Conservation (phyloP, 2,797 vertebrate species). For the Neoniphon sammara region DNA sequence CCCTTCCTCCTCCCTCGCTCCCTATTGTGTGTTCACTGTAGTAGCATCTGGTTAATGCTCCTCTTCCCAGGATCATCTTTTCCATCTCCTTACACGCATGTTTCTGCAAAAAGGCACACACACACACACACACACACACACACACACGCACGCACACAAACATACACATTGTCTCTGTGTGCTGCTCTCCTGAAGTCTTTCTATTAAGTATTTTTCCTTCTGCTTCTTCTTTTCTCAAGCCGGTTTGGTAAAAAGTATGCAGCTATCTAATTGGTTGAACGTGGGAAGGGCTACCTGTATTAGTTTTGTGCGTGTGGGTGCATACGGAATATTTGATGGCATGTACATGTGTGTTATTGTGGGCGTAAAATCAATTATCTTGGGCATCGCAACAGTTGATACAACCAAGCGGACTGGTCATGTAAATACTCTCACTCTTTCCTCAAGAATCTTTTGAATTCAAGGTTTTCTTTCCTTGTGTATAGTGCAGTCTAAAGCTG, state of each 20-base stretch:
- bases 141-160: background rate
- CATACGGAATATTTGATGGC: background rate
- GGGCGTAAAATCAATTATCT: slow-evolving; percentile 13
- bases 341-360: slow-evolving; percentile 17
- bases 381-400: slow-evolving; percentile 18
- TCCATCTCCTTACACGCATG: slow-evolving; percentile 54
- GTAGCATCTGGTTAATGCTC: slow-evolving; percentile 77
- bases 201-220: background rate
- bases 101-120: slow-evolving; percentile 16
- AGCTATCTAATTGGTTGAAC: slow-evolving; percentile 38
- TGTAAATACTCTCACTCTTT: slow-evolving; percentile 3
- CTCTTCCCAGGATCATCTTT: slow-evolving; percentile 52
- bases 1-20: slow-evolving; percentile 54
- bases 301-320: background rate
- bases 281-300: slow-evolving; percentile 4
- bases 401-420: slow-evolving; percentile 11
- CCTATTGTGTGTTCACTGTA: slow-evolving; percentile 62
- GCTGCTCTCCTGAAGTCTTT: slow-evolving; percentile 5
- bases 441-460: background rate
- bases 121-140: background rate
- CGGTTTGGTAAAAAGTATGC: background rate
- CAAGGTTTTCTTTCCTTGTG: slow-evolving; percentile 8
- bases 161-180: slow-evolving; percentile 13
- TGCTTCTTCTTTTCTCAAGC: background rate
- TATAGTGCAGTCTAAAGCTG: slow-evolving; percentile 10